Conservation (phyloP, 1,140 invertebrate genomes). For the Drosophila parabipectinata region DNA sequence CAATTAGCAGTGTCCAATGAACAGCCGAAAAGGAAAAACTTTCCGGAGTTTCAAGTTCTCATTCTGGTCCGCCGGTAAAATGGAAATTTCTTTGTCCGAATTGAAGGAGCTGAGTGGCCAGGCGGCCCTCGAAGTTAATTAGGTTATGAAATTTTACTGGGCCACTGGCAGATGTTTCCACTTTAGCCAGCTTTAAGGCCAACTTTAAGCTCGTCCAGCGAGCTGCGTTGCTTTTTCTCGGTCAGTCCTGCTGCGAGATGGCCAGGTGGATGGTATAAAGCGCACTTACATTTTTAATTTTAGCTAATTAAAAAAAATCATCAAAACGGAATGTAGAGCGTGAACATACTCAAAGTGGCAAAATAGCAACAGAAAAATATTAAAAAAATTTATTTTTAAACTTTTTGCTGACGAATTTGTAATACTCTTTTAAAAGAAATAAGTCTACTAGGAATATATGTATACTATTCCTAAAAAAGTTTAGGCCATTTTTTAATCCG, state of each 20-base stretch:
- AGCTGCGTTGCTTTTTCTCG: slow-evolving; percentile 14
- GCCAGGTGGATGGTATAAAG: slow-evolving; percentile 6
- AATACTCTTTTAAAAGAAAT: slow-evolving; percentile 7
- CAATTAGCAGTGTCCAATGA: slow-evolving; percentile 49
- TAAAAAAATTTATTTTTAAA: not conserved
- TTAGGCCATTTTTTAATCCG: too few relatives aligned
- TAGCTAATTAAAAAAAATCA: slow-evolving; percentile 56
- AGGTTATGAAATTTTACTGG: slow-evolving; percentile 45
- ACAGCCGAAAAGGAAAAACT: slow-evolving; percentile 18
- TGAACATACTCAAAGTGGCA: slow-evolving; percentile 26
- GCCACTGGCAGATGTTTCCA: slow-evolving; percentile 21
- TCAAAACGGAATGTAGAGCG: slow-evolving; percentile 40
- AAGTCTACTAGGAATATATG: not conserved
- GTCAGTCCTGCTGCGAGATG: slow-evolving; percentile 11
- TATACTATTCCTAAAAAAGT: not conserved
- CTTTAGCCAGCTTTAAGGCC: slow-evolving; percentile 13
- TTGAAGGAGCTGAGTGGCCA: slow-evolving; percentile 32
- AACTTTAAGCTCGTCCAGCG: slow-evolving; percentile 36
- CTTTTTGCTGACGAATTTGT: not conserved
- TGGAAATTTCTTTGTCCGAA: slow-evolving; percentile 48
- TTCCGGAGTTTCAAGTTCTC: slow-evolving; percentile 41
- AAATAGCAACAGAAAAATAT: slow-evolving; percentile 1
- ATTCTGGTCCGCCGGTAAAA: slow-evolving; percentile 30
- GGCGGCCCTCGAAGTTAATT: slow-evolving; percentile 51
- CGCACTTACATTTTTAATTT: slow-evolving; percentile 63